Conservation (phyloP, 2,113 vertebrate genomes). For the Barnardius zonarius region DNA sequence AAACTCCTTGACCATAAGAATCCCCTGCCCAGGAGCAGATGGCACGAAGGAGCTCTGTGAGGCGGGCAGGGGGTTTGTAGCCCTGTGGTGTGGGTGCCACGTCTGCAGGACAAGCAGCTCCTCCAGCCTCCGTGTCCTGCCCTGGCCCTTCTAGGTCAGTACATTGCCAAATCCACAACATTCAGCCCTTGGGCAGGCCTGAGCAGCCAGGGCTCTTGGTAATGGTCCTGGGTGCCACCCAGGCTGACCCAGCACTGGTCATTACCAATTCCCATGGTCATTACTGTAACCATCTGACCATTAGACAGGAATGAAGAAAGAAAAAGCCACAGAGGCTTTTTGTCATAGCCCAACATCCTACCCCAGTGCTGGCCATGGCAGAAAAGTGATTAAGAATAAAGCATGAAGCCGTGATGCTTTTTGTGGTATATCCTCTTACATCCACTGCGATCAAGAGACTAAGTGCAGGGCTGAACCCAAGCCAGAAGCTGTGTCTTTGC, state of each 20-base stretch:
- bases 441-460: neutral
- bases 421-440: neutral
- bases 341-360: rapidly evolving
- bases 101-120: neutral
- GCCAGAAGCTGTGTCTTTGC: neutral
- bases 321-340: neutral
- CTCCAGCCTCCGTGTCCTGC: neutral
- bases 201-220: neutral
- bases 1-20: neutral
- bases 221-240: neutral
- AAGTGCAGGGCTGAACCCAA: neutral
- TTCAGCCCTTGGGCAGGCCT: neutral
- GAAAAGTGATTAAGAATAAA: neutral
- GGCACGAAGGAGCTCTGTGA: neutral
- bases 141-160: neutral
- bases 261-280: too few relatives aligned
- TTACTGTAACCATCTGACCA: neutral
- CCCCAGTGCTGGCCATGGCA: neutral
- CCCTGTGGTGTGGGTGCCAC: neutral
- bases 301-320: neutral
- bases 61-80: neutral
- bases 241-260: neutral
- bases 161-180: neutral
- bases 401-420: neutral
- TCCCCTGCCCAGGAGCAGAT: neutral